Base-by-base conservation (phyloP, 2,797 vertebrate genomes). In the Oreochromis mossambicus region DNA sequence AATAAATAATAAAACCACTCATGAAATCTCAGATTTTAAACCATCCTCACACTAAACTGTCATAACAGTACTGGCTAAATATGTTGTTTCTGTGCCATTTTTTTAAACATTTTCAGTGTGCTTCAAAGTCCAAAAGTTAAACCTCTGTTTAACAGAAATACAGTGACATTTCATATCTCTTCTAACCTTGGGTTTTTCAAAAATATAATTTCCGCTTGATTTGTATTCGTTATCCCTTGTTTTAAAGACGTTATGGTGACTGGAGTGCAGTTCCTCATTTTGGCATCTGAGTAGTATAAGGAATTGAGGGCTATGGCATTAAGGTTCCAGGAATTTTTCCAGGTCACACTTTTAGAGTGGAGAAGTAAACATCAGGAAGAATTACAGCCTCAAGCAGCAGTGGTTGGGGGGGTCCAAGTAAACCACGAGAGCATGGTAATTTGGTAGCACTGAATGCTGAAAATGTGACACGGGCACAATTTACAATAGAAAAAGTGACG, bases 171-270 rank as follows among this genome's bases (percentile, higher is more conserved):
- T 66, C 34, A 41, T 21, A 38, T 21, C 12, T 15, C 24, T 29
- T 21, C 36, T 66, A 3, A 66, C 19, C 36, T 41, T 66, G 11
- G 5, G 34, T 21, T 66, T 36, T 63, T 38, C 10, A 63, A 63
- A 38, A 63, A 38, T 36, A 63, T n/a, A 12, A 36, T 63, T 38
- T 63, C 10, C 32, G 11, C 0, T 0, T 66, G 32, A 66, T 66
- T 66, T 66, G 19, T 21, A 38, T 66, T 38, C 0, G 3, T 38
- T 8, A 66, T 66, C 2, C 4, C 19, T 21, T 2, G 0, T 66
- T 21, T 66, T 13, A 66, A 38, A 66, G 4, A 66, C 41, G 34
- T 21, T 21, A 38, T 21, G 61, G 21, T 68, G 63, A 41, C 38
- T 41, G 26, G 63, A 21, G 63, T 68, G 34, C 34, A 38, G 61